A percentile compares a stretch with the other conserved stretches of the same genome.
Conservation (phyloP, 1,140 invertebrate genomes). For the Pomacea maculata region DNA sequence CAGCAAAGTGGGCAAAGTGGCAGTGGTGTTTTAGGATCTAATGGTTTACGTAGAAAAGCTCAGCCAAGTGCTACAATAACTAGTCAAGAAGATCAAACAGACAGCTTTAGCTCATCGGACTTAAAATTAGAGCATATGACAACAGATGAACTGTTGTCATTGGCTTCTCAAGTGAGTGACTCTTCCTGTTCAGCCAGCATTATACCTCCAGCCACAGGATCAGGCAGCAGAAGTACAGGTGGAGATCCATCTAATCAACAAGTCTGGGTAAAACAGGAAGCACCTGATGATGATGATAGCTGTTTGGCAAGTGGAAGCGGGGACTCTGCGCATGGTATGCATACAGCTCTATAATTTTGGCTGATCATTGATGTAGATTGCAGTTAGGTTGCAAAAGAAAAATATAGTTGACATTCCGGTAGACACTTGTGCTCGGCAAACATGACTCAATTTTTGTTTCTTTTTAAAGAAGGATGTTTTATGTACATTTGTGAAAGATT, state of each 20-base stretch:
- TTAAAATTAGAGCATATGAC: conserved; percentile 17
- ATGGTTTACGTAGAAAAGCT: background rate
- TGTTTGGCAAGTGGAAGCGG: background rate
- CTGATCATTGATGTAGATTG: background rate
- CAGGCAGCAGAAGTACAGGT: background rate
- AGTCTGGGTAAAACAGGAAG: conserved; percentile 23
- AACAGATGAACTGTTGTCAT: conserved; percentile 19
- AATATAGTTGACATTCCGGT: no score
- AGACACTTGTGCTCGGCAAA: no score
- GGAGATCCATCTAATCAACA: conserved; percentile 1
- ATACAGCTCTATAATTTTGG: background rate
- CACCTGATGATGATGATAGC: conserved; percentile 3
- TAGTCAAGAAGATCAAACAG: conserved; percentile 7
- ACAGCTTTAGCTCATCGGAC: conserved; percentile 5
- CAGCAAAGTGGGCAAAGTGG: background rate
- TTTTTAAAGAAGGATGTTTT: background rate
- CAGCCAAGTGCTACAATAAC: conserved; percentile 11
- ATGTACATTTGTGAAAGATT: background rate
- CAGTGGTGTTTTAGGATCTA: background rate
- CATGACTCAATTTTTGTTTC: background rate
- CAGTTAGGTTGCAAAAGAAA: background rate
- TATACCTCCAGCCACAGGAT: background rate
- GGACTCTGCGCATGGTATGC: conserved; percentile 10
- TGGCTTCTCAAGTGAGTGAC: conserved; percentile 19
- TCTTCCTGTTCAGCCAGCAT: background rate